phyloP scores from a whole-genome alignment of 1,140 invertebrate species.

The Procambarus clarkii region DNA sequence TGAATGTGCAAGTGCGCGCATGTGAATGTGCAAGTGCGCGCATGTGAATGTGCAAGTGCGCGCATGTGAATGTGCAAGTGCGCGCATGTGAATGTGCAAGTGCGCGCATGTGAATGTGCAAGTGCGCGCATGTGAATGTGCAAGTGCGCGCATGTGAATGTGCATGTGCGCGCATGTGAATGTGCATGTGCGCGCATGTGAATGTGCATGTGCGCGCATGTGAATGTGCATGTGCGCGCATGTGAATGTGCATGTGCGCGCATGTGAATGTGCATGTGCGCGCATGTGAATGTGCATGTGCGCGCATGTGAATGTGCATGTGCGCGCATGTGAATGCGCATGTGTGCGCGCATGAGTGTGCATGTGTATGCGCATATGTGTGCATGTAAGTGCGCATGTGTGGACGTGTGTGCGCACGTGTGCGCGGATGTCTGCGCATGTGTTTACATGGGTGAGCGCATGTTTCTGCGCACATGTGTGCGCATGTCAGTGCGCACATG shows the following conservation, averaged over 20 bases:
- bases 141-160: neutral
- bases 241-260: no score
- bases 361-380: neutral
- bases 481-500: neutral
- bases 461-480: neutral
- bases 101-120: neutral
- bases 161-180: no score
- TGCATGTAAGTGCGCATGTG: neutral
- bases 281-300: no score
- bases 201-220: no score
- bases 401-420: neutral
- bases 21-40: neutral
- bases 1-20: neutral
- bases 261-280: no score
- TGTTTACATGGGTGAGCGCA: neutral
- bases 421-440: neutral
- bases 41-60: neutral
- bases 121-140: neutral
- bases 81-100: no score
- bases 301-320: neutral
- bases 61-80: neutral
- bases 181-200: no score
- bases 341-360: neutral
- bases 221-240: no score
- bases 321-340: no score